These are phyloP conservation scores for Aurelia aurita DNA, from an alignment of 30 jellyfish, hydroid and myxozoan species.

Conservation along the genomic window DNA sequence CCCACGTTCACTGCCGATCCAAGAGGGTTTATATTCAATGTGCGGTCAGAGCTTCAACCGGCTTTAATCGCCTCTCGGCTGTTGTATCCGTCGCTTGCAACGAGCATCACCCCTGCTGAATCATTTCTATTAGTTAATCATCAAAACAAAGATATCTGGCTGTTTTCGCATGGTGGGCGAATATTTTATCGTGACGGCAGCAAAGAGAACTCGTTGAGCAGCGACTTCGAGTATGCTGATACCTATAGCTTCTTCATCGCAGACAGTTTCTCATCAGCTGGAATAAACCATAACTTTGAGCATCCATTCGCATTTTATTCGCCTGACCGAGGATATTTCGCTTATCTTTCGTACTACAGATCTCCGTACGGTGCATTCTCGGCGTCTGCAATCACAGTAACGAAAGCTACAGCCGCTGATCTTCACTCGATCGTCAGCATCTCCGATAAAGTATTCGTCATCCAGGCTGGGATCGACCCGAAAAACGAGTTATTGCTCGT, in stretches of 20 bases:
- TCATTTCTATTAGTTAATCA: slow-evolving; percentile 97
- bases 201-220: slow-evolving; percentile 93
- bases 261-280: slow-evolving; percentile 97
- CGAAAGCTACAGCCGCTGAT: slow-evolving; percentile 87
- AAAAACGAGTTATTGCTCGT: slow-evolving; percentile 84
- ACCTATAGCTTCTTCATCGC: slow-evolving; percentile 95
- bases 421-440: slow-evolving; percentile 93
- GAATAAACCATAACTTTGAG: slow-evolving; percentile 94
- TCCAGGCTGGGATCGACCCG: slow-evolving; percentile 97
- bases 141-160: slow-evolving; percentile 91
- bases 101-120: slow-evolving; percentile 99
- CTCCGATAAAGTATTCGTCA: slow-evolving; percentile 91
- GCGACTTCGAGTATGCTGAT: slow-evolving; percentile 96
- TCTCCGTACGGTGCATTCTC: slow-evolving; percentile 99
- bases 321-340: slow-evolving; percentile 89
- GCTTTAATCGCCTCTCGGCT: slow-evolving; percentile 98
- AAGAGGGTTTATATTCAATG: slow-evolving; percentile 95
- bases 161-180: slow-evolving; percentile 98
- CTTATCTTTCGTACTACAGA: slow-evolving; percentile 93
- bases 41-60: slow-evolving; percentile 96
- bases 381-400: slow-evolving; percentile 98
- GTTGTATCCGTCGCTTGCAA: slow-evolving; percentile 97
- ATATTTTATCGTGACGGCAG: slow-evolving; percentile 94
- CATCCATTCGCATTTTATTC: slow-evolving; percentile 99
- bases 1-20: slow-evolving; percentile 98